phyloP scores from a whole-genome alignment of 2,797 vertebrate genomes.

The Falco naumanni region DNA sequence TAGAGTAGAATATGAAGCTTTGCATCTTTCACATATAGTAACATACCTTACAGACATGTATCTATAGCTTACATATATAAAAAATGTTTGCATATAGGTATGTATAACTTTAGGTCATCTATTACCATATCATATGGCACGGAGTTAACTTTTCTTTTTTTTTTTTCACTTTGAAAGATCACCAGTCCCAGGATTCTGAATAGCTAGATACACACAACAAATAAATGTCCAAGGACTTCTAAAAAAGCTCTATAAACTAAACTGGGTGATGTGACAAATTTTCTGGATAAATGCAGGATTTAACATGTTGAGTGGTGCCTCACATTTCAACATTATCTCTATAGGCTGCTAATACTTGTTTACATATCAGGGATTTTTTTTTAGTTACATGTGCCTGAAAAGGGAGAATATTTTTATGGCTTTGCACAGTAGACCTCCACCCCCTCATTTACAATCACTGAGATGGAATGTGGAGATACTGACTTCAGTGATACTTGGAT shows the following conservation, averaged over 20 bases:
- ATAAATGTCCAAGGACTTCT: not conserved
- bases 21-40: not conserved
- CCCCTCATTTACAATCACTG: not conserved
- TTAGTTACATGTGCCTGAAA: not conserved
- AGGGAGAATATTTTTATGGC: not conserved
- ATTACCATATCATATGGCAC: not conserved
- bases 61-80: not conserved
- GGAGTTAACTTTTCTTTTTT: not conserved
- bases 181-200: not conserved
- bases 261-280: not conserved
- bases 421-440: constrained; percentile 3
- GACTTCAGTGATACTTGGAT: constrained; percentile 20
- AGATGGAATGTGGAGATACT: constrained; percentile 49
- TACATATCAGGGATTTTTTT: not conserved
- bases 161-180: not conserved
- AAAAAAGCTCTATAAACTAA: not conserved
- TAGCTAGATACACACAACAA: not conserved
- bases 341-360: not conserved
- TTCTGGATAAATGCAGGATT: not conserved
- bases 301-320: not conserved
- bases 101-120: not conserved
- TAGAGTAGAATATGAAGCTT: not conserved
- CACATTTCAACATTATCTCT: not conserved
- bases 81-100: not conserved
- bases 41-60: not conserved